These are phyloP conservation scores for Batillaria attramentaria DNA, from an alignment of 1,140 invertebrate genomes.

Conservation along the genomic window DNA sequence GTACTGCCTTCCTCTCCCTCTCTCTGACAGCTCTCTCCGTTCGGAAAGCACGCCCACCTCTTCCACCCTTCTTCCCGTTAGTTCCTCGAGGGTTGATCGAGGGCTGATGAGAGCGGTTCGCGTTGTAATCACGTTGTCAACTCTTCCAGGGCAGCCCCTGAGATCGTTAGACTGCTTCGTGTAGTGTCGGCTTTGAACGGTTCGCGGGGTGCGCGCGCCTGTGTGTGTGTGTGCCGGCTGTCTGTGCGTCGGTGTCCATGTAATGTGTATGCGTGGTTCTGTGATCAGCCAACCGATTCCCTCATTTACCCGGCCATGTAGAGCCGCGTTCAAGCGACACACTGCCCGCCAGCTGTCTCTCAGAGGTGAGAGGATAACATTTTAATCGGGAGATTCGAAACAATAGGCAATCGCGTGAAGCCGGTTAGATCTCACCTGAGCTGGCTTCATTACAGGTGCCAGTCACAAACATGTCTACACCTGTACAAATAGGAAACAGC, in stretches of 20 bases:
- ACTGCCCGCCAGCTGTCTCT: background rate
- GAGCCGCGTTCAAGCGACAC: background rate
- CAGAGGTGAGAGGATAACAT: background rate
- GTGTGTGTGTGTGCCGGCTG: constrained; percentile 7
- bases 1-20: background rate
- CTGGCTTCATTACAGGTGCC: too few relatives aligned
- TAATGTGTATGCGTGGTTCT: background rate
- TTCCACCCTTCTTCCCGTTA: background rate
- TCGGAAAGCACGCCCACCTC: background rate
- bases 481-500: too few relatives aligned
- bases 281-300: background rate
- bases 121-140: background rate
- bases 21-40: background rate
- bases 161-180: too few relatives aligned
- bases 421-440: too few relatives aligned
- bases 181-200: background rate
- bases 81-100: background rate
- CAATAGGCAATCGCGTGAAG: too few relatives aligned
- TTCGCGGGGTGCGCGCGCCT: background rate
- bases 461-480: too few relatives aligned
- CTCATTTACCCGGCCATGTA: background rate
- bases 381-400: background rate
- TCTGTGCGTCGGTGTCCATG: too few relatives aligned
- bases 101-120: background rate
- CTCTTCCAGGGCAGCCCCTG: too few relatives aligned